Base-by-base conservation (phyloP, 2,888 invertebrate genomes). In the Xanthorhoe designata region DNA sequence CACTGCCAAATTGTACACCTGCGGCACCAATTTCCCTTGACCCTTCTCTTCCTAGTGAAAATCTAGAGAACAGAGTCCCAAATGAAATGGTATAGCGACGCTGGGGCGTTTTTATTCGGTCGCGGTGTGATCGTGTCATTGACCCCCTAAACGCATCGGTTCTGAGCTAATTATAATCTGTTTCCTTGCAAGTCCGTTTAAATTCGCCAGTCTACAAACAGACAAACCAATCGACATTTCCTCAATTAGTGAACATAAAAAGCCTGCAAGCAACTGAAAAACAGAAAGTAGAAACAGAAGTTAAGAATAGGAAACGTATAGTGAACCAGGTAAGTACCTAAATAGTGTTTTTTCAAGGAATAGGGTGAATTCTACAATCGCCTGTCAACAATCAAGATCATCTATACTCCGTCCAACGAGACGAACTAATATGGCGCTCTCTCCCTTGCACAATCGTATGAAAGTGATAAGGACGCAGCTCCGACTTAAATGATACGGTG, bases 71-170 rank as follows among this genome's bases (percentile, higher is more conserved):
- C 38, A 69, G 66, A 73, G 88, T 66, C 79, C 89, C 74, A 65
- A 71, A 61, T 70, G 73, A n/a, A 75, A 35, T 84, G 83, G 86
- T 66, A 62, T 62, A 29, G 53, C 60, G 66, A 63, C 59, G 68
- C 74, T 69, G 75, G 80, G 83, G 83, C 83, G 79, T 78, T 84
- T 85, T 83, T 76, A 82, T 85, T 80, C 79, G 81, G 81, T 80
- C 78, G 81, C 80, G 74, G 77, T 75, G 76, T 72, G 77, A 76
- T 70, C 75, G 84, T 89, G 92, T 92, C 92, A 91, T 89, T 92
- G 92, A 90, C 91, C 92, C 79, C 83, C 87, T 89, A 42, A 90
- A 90, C 88, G 87, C 87, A 88, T 87, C 83, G 83, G 85, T 75
- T 85, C 77, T 81, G 83, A 81, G 85, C 88, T 91, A 91, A 92